A percentile compares a stretch with the other conserved stretches of the same genome.
phyloP scores from a whole-genome alignment of 2,888 invertebrate species.

The Unio delphinus region DNA sequence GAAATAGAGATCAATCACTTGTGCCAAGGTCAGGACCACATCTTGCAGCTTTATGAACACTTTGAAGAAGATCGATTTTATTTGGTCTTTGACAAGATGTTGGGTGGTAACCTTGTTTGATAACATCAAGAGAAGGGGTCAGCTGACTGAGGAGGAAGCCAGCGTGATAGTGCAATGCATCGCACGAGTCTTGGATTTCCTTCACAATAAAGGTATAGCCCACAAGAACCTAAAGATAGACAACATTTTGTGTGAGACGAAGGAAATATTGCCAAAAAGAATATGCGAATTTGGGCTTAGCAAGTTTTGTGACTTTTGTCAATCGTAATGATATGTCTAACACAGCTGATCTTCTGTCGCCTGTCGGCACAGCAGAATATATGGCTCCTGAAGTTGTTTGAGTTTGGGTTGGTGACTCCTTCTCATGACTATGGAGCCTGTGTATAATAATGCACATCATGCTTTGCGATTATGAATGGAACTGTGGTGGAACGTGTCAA shows the following conservation, averaged over 20 bases:
- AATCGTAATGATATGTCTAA: slow-evolving; percentile 78
- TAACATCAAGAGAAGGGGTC: too few relatives aligned
- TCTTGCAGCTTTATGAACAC: too few relatives aligned
- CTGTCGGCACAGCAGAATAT: slow-evolving; percentile 80
- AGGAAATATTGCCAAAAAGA: slow-evolving; percentile 88
- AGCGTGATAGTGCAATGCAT: too few relatives aligned
- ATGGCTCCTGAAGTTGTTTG: slow-evolving; percentile 84
- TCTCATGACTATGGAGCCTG: slow-evolving; percentile 86
- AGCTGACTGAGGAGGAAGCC: too few relatives aligned
- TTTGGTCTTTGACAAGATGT: too few relatives aligned
- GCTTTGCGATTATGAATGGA: slow-evolving; percentile 97
- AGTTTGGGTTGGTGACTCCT: slow-evolving; percentile 93
- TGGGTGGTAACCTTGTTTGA: too few relatives aligned
- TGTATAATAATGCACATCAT: slow-evolving; percentile 95
- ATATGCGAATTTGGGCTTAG: slow-evolving; percentile 99
- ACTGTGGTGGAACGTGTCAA: slow-evolving; percentile 92
- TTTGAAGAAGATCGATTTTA: too few relatives aligned
- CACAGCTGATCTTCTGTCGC: slow-evolving; percentile 94
- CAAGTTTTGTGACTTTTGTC: slow-evolving; percentile 83
- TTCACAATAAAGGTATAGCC: slow-evolving; percentile 76
- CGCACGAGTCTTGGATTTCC: too few relatives aligned
- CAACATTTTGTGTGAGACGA: slow-evolving; percentile 95
- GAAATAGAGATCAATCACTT: too few relatives aligned
- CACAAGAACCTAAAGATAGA: slow-evolving; percentile 98
- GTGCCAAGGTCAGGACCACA: too few relatives aligned